phyloP scores from a whole-genome alignment of 2,797 vertebrate species.

The Sebastes minor region DNA sequence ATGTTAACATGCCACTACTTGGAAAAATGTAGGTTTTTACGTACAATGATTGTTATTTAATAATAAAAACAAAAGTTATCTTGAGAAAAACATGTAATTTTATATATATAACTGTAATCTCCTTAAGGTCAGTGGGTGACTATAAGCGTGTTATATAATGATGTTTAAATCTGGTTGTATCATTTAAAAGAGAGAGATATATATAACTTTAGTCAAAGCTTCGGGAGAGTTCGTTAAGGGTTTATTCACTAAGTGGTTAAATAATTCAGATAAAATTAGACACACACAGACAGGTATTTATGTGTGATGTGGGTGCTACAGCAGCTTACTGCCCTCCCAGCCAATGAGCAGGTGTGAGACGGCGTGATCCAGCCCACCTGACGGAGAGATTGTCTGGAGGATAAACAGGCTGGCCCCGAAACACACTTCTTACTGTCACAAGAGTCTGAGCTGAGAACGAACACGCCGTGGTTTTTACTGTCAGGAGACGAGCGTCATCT shows the following conservation, averaged over 20 bases:
- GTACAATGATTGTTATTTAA: conserved; percentile 78
- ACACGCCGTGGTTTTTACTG: neutral
- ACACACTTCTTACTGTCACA: conserved; percentile 29
- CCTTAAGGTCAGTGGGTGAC: neutral
- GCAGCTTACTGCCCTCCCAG: conserved; percentile 53
- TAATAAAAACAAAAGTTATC: conserved; percentile 59
- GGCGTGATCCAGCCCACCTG: conserved; percentile 50
- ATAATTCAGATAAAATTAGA: conserved; percentile 48
- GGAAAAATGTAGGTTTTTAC: conserved; percentile 56
- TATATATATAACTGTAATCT: neutral
- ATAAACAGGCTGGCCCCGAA: conserved; percentile 32
- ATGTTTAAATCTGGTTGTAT: conserved; percentile 15
- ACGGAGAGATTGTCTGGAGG: conserved; percentile 46
- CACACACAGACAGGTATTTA: conserved; percentile 49
- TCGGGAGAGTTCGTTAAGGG: neutral
- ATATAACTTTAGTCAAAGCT: conserved; percentile 9
- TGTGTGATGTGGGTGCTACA: conserved; percentile 12
- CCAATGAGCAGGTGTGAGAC: conserved; percentile 60
- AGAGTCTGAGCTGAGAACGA: conserved; percentile 12
- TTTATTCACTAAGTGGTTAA: conserved; percentile 6
- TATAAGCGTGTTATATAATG: conserved; percentile 9
- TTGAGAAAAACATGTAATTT: conserved; percentile 7
- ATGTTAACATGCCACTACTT: conserved; percentile 50
- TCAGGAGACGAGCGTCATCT: neutral
- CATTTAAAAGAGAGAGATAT: neutral